phyloP scores from a whole-genome alignment of 2,113 vertebrate species.

The Hoplias malabaricus region DNA sequence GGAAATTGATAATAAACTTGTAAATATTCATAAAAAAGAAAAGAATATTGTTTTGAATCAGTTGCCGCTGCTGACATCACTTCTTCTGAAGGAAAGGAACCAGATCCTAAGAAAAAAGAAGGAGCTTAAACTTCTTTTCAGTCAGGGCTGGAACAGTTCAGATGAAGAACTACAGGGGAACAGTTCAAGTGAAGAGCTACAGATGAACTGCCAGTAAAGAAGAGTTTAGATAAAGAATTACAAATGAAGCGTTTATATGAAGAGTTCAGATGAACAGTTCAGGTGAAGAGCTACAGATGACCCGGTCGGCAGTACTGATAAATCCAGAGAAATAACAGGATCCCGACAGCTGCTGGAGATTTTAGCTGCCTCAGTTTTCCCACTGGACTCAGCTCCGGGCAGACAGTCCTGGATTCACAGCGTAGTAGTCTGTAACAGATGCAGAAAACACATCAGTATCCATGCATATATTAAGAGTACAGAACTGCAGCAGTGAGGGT shows the following conservation, averaged over 20 bases:
- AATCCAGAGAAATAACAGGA: neutral
- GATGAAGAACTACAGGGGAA: too few species aligned
- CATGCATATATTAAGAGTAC: too few species aligned
- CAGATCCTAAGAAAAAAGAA: neutral
- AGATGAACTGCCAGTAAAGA: too few species aligned
- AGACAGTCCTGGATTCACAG: neutral
- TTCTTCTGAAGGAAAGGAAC: neutral
- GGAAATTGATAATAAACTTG: neutral
- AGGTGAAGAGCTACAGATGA: neutral
- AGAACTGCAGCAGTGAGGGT: too few species aligned
- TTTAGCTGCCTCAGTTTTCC: conserved; percentile 12
- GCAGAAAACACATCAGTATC: too few species aligned
- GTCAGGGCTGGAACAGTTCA: too few species aligned
- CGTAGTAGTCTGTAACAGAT: conserved; percentile 7
- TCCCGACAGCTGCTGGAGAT: conserved; percentile 12
- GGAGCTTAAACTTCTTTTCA: neutral
- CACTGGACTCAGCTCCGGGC: neutral
- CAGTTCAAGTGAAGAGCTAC: neutral
- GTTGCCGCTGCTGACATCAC: neutral
- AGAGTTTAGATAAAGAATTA: too few species aligned
- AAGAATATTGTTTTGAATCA: neutral
- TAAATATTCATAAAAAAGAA: neutral
- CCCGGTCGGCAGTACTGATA: neutral
- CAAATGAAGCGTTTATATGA: too few species aligned
- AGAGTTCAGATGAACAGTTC: neutral